Evolutionary conservation across 2,113 vertebrate genomes (phyloP).

Genomic region (Chamaea fasciata): DNA sequence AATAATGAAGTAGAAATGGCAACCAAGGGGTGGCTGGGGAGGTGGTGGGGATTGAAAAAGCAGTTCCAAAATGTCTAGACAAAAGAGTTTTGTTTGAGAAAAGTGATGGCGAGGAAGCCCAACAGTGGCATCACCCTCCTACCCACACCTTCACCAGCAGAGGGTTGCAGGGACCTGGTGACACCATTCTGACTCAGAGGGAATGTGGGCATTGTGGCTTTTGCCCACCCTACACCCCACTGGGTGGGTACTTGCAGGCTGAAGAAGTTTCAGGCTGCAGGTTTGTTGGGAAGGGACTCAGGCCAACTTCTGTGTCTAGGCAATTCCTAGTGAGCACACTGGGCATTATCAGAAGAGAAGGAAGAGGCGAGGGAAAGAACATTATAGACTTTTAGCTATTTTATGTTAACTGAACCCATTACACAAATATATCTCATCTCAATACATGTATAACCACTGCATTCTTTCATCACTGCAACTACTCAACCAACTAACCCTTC

Average conservation of each 20-base stretch:
- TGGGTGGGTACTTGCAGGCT: not conserved
- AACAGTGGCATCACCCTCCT: not conserved
- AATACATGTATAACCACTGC: not conserved
- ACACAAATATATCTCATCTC: not conserved
- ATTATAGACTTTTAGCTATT: not conserved
- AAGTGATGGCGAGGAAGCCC: not conserved
- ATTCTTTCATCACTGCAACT: not conserved
- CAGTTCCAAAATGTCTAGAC: not conserved
- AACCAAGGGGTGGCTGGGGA: not conserved
- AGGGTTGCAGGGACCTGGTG: not conserved
- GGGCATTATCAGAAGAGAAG: not conserved
- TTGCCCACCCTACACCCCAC: not conserved
- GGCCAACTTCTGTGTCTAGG: not conserved
- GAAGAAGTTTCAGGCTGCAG: not conserved
- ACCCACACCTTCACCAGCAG: not conserved
- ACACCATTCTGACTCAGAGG: not conserved
- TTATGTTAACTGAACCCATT: not conserved
- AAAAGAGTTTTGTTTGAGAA: not conserved
- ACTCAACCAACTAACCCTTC: not conserved
- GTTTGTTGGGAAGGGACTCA: not conserved
- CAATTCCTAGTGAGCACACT: not conserved
- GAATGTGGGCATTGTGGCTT: not conserved
- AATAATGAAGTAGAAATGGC: not conserved
- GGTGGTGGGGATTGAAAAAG: not conserved
- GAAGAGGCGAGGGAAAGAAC: rapidly evolving